These are phyloP conservation scores for Tetragnatha montana DNA, from an alignment of 2,888 invertebrate species.

Conservation along the genomic window DNA sequence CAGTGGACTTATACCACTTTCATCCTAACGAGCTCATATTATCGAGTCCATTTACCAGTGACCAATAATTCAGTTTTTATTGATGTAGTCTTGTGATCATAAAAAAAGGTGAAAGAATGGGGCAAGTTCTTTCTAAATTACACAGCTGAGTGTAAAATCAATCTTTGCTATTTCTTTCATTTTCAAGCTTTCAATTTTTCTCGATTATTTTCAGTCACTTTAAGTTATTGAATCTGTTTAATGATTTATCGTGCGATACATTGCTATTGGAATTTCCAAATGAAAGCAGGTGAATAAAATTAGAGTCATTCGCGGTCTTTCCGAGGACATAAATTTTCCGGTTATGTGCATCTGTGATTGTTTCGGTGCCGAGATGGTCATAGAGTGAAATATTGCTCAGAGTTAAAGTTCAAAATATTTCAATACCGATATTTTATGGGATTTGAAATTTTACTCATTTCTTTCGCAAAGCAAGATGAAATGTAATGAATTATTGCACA, in stretches of 20 bases:
- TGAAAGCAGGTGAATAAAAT: constrained; percentile 2
- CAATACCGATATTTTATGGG: not conserved
- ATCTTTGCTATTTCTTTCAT: constrained; percentile 12
- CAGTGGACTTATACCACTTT: too few relatives aligned
- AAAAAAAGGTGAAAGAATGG: constrained; percentile 17
- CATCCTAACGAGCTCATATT: constrained; percentile 31
- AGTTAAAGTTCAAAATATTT: not conserved
- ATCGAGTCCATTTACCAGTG: constrained; percentile 38
- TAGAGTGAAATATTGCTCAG: not conserved
- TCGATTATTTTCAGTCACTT: constrained; percentile 48
- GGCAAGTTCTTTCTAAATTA: constrained; percentile 32
- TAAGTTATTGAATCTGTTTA: constrained; percentile 30
- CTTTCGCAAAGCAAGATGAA: too few relatives aligned
- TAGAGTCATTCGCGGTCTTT: not conserved
- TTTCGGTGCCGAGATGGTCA: not conserved
- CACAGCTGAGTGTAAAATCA: constrained; percentile 17
- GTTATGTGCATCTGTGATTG: not conserved
- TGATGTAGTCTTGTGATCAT: constrained; percentile 35
- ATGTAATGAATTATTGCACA: too few relatives aligned
- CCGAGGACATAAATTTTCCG: not conserved
- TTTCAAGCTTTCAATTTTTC: constrained; percentile 13
- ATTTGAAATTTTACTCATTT: not conserved
- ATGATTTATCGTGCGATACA: constrained; percentile 28
- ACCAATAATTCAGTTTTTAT: constrained; percentile 34
- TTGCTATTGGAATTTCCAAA: not conserved